A percentile compares a stretch with the other conserved stretches of the same genome.
phyloP scores from a whole-genome alignment of 1,140 invertebrate species.

The Vanessa tameamea region DNA sequence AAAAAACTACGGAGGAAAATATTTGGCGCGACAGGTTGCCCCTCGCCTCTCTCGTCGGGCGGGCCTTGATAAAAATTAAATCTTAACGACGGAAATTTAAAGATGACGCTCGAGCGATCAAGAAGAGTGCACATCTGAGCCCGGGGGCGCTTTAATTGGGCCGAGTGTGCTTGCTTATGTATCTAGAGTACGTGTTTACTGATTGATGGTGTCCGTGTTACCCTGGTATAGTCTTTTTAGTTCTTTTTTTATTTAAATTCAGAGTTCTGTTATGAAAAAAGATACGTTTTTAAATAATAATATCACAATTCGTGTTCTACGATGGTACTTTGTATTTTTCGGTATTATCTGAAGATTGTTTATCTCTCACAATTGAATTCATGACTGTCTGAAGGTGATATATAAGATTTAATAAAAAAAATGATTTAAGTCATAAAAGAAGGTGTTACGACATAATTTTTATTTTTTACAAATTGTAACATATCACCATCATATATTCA shows the following conservation, averaged over 20 bases:
- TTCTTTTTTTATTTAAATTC: background rate
- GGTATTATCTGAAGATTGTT: too few species aligned
- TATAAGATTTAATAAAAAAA: too few species aligned
- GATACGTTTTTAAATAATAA: too few species aligned
- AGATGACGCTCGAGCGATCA: slow-evolving; percentile 79
- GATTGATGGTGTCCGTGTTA: slow-evolving; percentile 58
- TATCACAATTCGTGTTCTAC: too few species aligned
- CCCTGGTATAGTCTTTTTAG: background rate
- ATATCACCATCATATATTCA: background rate
- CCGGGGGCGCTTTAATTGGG: slow-evolving; percentile 75
- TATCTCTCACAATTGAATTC: too few species aligned
- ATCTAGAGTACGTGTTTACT: slow-evolving; percentile 48
- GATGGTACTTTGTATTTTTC: too few species aligned
- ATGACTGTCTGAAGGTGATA: too few species aligned
- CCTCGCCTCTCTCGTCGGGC: slow-evolving; percentile 43
- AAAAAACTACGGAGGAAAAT: slow-evolving; percentile 80
- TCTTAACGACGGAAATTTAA: slow-evolving; percentile 81
- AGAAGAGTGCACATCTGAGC: slow-evolving; percentile 78
- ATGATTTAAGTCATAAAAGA: too few species aligned
- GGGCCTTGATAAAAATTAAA: slow-evolving; percentile 78
- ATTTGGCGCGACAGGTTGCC: slow-evolving; percentile 79
- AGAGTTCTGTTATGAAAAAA: too few species aligned
- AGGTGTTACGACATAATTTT: too few species aligned
- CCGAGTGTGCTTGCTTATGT: slow-evolving; percentile 53
- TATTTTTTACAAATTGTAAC: too few species aligned